These are phyloP conservation scores for Ornithoptera alexandrae DNA, from an alignment of 2,888 invertebrate species.

Conservation along the genomic window DNA sequence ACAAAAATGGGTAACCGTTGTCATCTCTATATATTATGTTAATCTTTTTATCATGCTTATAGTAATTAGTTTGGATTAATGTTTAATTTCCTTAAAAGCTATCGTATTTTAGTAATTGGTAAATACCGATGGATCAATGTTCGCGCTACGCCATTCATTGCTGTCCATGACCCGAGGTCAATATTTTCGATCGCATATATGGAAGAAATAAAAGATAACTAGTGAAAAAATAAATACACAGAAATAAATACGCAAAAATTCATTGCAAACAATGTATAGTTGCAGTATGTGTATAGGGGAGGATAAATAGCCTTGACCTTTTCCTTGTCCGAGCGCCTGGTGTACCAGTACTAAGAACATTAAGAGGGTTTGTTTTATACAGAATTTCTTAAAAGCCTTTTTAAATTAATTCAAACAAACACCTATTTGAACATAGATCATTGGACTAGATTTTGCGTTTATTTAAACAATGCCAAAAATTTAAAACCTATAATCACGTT, in stretches of 20 bases:
- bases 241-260: background rate
- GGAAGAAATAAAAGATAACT: background rate
- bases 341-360: too few relatives aligned
- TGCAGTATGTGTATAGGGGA: too few relatives aligned
- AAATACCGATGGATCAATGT: conserved; percentile 8
- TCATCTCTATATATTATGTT: background rate
- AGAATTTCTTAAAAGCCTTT: too few relatives aligned
- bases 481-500: too few relatives aligned
- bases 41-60: background rate
- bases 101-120: background rate
- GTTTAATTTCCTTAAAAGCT: conserved; percentile 2
- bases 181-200: background rate
- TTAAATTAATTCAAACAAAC: too few relatives aligned
- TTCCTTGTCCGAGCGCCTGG: too few relatives aligned
- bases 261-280: background rate
- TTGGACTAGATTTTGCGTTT: too few relatives aligned
- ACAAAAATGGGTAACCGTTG: too few relatives aligned
- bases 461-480: too few relatives aligned
- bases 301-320: too few relatives aligned
- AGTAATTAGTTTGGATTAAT: background rate
- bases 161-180: conserved; percentile 1
- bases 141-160: background rate
- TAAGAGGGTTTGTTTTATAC: too few relatives aligned
- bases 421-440: too few relatives aligned
- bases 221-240: background rate